Percentiles rank a stretch among this genome's conserved stretches.
phyloP scores from a whole-genome alignment of 2,113 vertebrate genomes.

The Chaenogobius annularis region DNA sequence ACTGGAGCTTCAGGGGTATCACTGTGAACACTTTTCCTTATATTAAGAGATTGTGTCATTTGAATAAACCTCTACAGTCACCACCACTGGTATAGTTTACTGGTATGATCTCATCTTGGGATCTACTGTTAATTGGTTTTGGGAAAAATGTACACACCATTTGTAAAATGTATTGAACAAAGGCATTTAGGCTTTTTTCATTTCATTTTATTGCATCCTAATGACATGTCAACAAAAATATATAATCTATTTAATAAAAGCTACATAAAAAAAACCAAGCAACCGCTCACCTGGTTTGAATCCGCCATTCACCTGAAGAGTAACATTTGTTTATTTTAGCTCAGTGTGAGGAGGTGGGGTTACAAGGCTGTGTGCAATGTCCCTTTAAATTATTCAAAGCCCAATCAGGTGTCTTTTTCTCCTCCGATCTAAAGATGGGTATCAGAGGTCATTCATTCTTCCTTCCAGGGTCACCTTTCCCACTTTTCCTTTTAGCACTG shows the following conservation, averaged over 20 bases:
- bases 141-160: neutral
- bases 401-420: conserved; percentile 78
- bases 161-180: neutral
- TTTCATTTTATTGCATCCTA: neutral
- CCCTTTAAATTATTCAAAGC: conserved; percentile 82
- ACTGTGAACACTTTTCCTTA: conserved; percentile 3
- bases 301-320: conserved; percentile 69
- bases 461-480: conserved; percentile 86
- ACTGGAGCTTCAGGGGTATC: conserved; percentile 10
- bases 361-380: conserved; percentile 72
- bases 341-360: conserved; percentile 53
- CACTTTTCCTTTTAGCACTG: conserved; percentile 66
- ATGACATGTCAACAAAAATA: neutral
- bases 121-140: neutral
- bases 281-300: conserved; percentile 50
- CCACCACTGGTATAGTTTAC: neutral
- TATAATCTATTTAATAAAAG: neutral
- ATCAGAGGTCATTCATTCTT: conserved; percentile 90
- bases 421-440: conserved; percentile 84
- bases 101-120: neutral
- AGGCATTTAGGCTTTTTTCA: neutral
- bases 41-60: conserved; percentile 4
- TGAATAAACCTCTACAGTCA: neutral
- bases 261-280: conserved; percentile 17
- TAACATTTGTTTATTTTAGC: conserved; percentile 72